Percentiles rank a stretch among this genome's conserved stretches.
Evolutionary conservation across 2,888 invertebrate species (phyloP).

Genomic region (Pantelozetes paolii): DNA sequence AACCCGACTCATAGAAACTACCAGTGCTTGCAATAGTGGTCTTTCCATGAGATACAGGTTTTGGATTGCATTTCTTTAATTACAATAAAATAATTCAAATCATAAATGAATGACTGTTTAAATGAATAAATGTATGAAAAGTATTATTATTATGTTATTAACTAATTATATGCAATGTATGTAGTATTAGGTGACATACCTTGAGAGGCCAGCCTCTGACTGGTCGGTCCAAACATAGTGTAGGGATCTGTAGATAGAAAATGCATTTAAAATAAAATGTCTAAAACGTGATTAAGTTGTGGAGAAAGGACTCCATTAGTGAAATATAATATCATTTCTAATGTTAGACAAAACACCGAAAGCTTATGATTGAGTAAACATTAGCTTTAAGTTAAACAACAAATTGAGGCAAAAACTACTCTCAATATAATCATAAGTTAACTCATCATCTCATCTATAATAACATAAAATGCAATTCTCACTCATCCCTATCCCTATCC

Average conservation of each 20-base stretch:
- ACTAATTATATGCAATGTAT: neutral
- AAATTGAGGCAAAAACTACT: slow-evolving; percentile 19
- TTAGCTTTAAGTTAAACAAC: neutral
- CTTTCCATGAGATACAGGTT: neutral
- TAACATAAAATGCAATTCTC: slow-evolving; percentile 21
- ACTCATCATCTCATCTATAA: neutral
- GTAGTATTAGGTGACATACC: slow-evolving; percentile 60
- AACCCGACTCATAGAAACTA: neutral
- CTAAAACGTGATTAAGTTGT: slow-evolving; percentile 9
- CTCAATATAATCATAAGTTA: slow-evolving; percentile 17
- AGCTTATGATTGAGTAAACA: slow-evolving; percentile 35
- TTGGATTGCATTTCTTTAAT: slow-evolving; percentile 16
- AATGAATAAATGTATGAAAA: too few species aligned
- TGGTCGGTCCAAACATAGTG: slow-evolving; percentile 95
- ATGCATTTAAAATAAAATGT: neutral
- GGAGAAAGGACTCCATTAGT: slow-evolving; percentile 24
- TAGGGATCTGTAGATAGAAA: slow-evolving; percentile 73
- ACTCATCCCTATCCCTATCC: slow-evolving; percentile 6
- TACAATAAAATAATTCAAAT: slow-evolving; percentile 19
- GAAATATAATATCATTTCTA: slow-evolving; percentile 36
- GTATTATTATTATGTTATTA: neutral
- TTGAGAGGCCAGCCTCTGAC: slow-evolving; percentile 91
- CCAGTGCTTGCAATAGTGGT: neutral
- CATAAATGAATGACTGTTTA: too few species aligned
- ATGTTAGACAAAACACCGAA: slow-evolving; percentile 1